Base-by-base conservation (phyloP, 2,113 vertebrate species). In the Ameiurus melas region DNA sequence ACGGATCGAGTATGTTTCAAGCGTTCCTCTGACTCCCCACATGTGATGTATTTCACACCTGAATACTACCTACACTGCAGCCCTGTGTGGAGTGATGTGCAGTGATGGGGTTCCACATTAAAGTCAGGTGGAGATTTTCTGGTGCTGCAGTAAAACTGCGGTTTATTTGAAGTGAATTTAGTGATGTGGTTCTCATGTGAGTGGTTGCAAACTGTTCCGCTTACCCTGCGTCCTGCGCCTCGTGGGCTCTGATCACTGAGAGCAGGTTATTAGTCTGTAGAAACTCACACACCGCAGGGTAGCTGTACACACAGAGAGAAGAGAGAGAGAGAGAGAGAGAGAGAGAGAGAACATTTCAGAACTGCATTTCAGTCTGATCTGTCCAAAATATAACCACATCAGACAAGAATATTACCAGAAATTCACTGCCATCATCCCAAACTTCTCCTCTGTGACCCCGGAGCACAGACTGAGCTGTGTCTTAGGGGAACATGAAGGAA, bases 171-270 rank as follows among this genome's bases (percentile, higher is more conserved):
- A 43, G 43, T 77, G 73, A 77, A 43, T 62, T 58, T 4, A 43
- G 86, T 83, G 80, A 51, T 73, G 55, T 53, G 60, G 39, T 25
- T 77, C 62, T 79, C 47, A 78, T 64, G 57, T 2, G 19, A 17
- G 47, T 16, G 60, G 9, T 1, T 80, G 17, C 58, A 80, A 20
- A 27, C 1, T 70, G 53, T 60, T 87, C 7, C 47, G 51, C 96
- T 95, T 92, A 97, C 96, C 97, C 97, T 82, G 97, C 97, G 1
- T 97, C 97, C 87, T 97, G 97, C 2, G 91, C 91, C 81, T 92
- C 91, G 14, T 92, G 91, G 70, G 91, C 91, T 85, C 91, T 88
- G 89, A 92, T 92, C 86, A 92, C 90, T n/a, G 91, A 92, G 90
- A 92, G 90, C 62, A 92, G 84, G 83, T 92, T 92, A 88, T 92